A percentile compares a stretch with the other conserved stretches of the same genome.
phyloP scores from a whole-genome alignment of 2,888 invertebrate genomes.

The Diplazon laetatorius region DNA sequence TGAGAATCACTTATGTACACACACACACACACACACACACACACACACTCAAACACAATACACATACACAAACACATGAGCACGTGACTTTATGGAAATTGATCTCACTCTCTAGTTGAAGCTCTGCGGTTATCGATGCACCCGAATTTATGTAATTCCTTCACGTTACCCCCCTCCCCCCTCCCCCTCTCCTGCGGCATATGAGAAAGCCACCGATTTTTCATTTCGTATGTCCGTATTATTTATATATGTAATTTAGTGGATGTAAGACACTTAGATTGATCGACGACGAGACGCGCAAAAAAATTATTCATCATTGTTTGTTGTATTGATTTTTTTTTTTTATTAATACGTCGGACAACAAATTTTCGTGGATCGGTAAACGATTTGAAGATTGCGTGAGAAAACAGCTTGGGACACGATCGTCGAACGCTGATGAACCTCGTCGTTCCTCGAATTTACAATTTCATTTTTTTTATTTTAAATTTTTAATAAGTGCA shows the following conservation, averaged over 20 bases:
- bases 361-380: neutral
- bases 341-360: neutral
- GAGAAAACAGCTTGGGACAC: neutral
- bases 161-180: conserved; percentile 28
- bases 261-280: conserved; percentile 25
- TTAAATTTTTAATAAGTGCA: conserved; percentile 15
- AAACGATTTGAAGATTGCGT: neutral
- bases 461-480: neutral
- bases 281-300: conserved; percentile 32
- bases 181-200: conserved; percentile 21
- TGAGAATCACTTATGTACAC: too few species aligned
- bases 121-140: conserved; percentile 46
- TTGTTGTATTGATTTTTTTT: neutral
- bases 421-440: neutral
- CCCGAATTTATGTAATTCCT: conserved; percentile 30
- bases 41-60: too few species aligned
- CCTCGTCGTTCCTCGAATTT: conserved; percentile 3
- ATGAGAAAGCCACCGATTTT: conserved; percentile 45
- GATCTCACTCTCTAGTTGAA: conserved; percentile 57
- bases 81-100: conserved; percentile 54
- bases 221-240: conserved; percentile 54
- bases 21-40: too few species aligned
- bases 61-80: conserved; percentile 11
- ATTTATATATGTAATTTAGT: conserved; percentile 59
- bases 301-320: neutral